Conservation (phyloP, 2,888 invertebrate genomes). For the Isotomurus palustris region DNA sequence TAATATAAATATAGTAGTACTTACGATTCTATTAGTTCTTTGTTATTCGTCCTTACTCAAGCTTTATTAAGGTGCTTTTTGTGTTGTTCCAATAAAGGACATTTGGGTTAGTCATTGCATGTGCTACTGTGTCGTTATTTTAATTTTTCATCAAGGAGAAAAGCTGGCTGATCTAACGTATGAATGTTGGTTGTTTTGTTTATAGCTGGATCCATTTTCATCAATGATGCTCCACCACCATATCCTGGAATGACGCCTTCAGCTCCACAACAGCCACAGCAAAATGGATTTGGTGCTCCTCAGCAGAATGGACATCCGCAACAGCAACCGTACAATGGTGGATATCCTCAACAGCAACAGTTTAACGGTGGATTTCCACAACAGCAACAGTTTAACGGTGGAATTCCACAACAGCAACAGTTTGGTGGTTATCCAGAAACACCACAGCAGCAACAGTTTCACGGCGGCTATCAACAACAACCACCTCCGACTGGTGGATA, state of each 20-base stretch:
- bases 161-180: too few relatives aligned
- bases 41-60: too few relatives aligned
- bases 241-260: conserved; percentile 53
- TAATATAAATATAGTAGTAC: too few relatives aligned
- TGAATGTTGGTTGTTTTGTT: too few relatives aligned
- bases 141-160: too few relatives aligned
- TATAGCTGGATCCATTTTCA: conserved; percentile 52
- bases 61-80: too few relatives aligned
- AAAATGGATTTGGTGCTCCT: conserved; percentile 8
- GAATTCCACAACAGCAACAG: conserved; percentile 13
- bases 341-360: conserved; percentile 15
- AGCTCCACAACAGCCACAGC: conserved; percentile 15
- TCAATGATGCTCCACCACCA: conserved; percentile 55
- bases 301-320: conserved; percentile 17
- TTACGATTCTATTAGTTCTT: too few relatives aligned
- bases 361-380: conserved; percentile 15
- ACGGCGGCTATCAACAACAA: too few relatives aligned
- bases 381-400: conserved; percentile 5
- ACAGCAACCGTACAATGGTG: conserved; percentile 6
- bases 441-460: conserved; percentile 5
- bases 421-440: background rate
- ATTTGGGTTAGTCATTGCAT: too few relatives aligned
- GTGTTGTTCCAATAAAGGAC: too few relatives aligned
- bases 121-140: too few relatives aligned
- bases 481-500: conserved; percentile 9